Evolutionary conservation across 1,140 invertebrate species (phyloP).

Genomic region (Rhizoglyphus robini): DNA sequence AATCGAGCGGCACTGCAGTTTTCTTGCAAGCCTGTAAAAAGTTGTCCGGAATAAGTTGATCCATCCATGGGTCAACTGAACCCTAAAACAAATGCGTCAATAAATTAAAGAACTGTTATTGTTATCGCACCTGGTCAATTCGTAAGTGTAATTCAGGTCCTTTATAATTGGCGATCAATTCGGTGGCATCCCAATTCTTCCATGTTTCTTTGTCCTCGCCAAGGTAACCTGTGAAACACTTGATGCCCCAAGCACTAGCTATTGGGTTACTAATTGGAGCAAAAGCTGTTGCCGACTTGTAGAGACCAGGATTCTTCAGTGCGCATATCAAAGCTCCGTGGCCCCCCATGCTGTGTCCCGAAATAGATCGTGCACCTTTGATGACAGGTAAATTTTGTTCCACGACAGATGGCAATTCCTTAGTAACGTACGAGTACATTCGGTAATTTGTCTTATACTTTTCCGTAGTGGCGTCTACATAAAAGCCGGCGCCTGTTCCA

Average conservation of each 20-base stretch:
- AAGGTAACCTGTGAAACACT: slow-evolving; percentile 74
- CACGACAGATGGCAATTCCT: slow-evolving; percentile 42
- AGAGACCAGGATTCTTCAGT: slow-evolving; percentile 78
- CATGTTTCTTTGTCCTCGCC: slow-evolving; percentile 51
- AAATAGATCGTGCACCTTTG: slow-evolving; percentile 18
- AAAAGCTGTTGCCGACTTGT: slow-evolving; percentile 86
- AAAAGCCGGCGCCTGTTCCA: slow-evolving; percentile 88
- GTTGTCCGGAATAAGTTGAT: slow-evolving; percentile 74
- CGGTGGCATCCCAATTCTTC: slow-evolving; percentile 76
- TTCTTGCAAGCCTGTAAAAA: slow-evolving; percentile 56
- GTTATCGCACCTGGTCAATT: slow-evolving; percentile 79
- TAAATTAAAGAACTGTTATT: neutral
- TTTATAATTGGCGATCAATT: slow-evolving; percentile 63
- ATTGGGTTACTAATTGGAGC: slow-evolving; percentile 84
- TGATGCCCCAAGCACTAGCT: slow-evolving; percentile 69
- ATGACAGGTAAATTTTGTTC: slow-evolving; percentile 24
- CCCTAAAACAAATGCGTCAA: slow-evolving; percentile 18
- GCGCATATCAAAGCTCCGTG: slow-evolving; percentile 86
- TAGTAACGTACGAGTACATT: slow-evolving; percentile 93
- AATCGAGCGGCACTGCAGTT: slow-evolving; percentile 51
- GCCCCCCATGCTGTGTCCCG: slow-evolving; percentile 71
- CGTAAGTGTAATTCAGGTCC: slow-evolving; percentile 69
- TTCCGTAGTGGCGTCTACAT: slow-evolving; percentile 75
- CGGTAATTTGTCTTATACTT: slow-evolving; percentile 87
- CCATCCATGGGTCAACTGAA: slow-evolving; percentile 52